A percentile compares a stretch with the other conserved stretches of the same genome.
These are phyloP conservation scores for Megalopta genalis DNA, from an alignment of 1,140 invertebrate species.

Conservation along the genomic window DNA sequence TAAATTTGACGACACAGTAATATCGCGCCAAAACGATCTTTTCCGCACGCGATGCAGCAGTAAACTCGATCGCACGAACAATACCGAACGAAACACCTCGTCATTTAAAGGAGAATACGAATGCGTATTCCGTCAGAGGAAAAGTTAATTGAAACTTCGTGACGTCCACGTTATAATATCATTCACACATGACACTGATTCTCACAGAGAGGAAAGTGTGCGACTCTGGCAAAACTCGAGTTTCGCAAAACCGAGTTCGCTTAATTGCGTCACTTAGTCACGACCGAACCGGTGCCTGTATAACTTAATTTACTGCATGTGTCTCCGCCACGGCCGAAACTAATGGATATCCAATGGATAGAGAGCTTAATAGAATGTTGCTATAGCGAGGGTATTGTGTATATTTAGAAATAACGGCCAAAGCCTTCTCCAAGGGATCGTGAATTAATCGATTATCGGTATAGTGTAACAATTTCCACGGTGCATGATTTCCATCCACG, in stretches of 20 bases:
- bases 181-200: conserved; percentile 11
- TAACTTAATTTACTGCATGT: conserved; percentile 48
- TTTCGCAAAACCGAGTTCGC: conserved; percentile 40
- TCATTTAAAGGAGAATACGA: not conserved
- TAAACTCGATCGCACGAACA: not conserved
- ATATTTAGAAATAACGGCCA: conserved; percentile 51
- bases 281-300: conserved; percentile 27
- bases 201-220: conserved; percentile 18
- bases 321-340: conserved; percentile 39
- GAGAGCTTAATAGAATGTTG: not conserved
- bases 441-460: conserved; percentile 54
- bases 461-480: conserved; percentile 44
- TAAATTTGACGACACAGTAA: not conserved
- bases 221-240: conserved; percentile 26
- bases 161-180: not conserved
- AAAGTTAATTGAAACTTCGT: not conserved
- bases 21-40: conserved; percentile 8
- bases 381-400: not conserved
- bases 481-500: conserved; percentile 50
- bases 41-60: not conserved
- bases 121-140: not conserved
- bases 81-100: not conserved
- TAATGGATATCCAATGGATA: not conserved
- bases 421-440: conserved; percentile 29
- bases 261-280: conserved; percentile 52